Conservation (phyloP, 2,113 vertebrate species). For the Coturnix japonica region DNA sequence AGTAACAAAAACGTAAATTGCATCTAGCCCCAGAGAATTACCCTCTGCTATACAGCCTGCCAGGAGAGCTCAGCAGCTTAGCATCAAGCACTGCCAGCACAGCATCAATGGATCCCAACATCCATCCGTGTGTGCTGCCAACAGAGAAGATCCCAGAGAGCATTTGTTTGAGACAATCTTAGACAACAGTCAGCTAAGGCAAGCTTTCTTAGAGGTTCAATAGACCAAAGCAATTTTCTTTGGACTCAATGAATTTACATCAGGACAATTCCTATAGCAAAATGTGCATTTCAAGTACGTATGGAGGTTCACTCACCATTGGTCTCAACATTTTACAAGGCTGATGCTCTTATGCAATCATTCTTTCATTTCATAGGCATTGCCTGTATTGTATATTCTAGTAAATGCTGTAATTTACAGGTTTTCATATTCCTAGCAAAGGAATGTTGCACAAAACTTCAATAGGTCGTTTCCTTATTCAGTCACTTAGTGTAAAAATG, state of each 20-base stretch:
- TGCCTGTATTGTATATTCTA: neutral
- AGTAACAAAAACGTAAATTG: neutral
- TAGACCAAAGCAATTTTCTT: neutral
- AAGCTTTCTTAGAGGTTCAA: neutral
- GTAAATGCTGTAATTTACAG: neutral
- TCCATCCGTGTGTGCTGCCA: neutral
- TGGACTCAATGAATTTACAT: neutral
- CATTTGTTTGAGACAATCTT: neutral
- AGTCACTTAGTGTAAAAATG: neutral
- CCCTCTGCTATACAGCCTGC: neutral
- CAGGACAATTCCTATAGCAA: neutral
- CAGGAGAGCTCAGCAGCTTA: neutral
- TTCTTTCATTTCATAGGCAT: neutral
- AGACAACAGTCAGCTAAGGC: neutral
- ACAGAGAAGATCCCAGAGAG: neutral
- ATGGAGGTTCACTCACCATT: neutral
- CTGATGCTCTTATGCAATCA: neutral
- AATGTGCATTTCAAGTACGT: neutral
- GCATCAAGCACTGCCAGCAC: neutral
- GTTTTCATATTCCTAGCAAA: neutral
- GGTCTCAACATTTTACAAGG: neutral
- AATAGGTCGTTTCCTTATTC: neutral
- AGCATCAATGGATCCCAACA: accelerated
- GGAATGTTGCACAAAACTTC: neutral
- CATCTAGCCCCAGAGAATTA: neutral